A percentile compares a stretch with the other conserved stretches of the same genome.
These are phyloP conservation scores for Pungitius pungitius DNA, from an alignment of 2,113 vertebrate species.

Conservation along the genomic window DNA sequence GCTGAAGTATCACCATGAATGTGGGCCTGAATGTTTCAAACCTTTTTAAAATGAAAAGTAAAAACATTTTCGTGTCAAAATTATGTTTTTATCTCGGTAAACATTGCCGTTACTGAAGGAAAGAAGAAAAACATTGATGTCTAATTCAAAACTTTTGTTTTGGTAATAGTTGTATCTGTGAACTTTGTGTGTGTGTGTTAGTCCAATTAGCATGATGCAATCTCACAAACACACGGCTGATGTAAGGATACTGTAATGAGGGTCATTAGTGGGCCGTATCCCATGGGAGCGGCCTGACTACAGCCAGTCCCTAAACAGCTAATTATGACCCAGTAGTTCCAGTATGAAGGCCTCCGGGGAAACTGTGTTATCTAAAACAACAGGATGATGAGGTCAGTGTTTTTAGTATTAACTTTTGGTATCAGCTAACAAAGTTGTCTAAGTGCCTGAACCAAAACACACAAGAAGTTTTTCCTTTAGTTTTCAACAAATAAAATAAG, in stretches of 20 bases:
- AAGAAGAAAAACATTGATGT: neutral
- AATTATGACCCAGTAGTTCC: neutral
- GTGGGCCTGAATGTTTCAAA: no score
- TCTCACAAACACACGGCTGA: neutral
- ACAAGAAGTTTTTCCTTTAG: neutral
- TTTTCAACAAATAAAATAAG: neutral
- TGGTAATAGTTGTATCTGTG: neutral
- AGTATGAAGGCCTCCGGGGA: neutral
- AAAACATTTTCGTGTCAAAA: no score
- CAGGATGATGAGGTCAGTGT: neutral
- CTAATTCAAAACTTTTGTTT: neutral
- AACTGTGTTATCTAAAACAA: neutral
- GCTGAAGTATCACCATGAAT: no score
- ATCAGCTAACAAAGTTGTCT: neutral
- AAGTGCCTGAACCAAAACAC: neutral
- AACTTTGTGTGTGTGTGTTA: neutral
- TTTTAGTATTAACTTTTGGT: neutral
- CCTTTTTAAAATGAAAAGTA: no score
- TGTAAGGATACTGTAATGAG: slow-evolving; percentile 1
- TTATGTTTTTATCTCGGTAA: no score
- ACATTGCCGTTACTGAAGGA: neutral
- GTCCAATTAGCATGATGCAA: slow-evolving; percentile 4
- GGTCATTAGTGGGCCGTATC: neutral
- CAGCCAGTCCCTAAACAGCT: slow-evolving; percentile 1
- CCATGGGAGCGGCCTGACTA: neutral